A percentile compares a stretch with the other conserved stretches of the same genome.
Evolutionary conservation across 2,888 invertebrate species (phyloP).

Genomic region (Drosophila antonietae): DNA sequence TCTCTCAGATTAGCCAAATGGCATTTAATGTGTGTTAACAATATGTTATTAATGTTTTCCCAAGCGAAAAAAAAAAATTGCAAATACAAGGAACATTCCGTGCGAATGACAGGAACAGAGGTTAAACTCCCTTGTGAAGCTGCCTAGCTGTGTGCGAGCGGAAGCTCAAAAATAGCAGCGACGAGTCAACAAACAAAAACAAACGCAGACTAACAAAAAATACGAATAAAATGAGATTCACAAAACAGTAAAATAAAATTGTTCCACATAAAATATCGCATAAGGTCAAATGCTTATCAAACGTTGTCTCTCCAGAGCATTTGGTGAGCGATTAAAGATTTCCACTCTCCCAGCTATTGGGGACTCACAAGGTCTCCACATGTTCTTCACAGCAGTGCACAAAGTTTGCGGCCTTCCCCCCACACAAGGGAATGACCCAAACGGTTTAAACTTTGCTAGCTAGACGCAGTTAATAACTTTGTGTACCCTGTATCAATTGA

Average conservation of each 20-base stretch:
- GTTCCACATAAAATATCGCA: slow-evolving; percentile 17
- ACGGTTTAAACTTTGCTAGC: slow-evolving; percentile 35
- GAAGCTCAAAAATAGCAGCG: slow-evolving; percentile 60
- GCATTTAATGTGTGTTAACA: slow-evolving; percentile 10
- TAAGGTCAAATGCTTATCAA: slow-evolving; percentile 73
- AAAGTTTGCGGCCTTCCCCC: slow-evolving; percentile 44
- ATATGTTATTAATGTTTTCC: slow-evolving; percentile 2
- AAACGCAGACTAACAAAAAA: slow-evolving; percentile 36
- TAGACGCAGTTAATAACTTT: slow-evolving; percentile 24
- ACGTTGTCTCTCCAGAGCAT: slow-evolving; percentile 68
- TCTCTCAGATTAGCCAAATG: not conserved
- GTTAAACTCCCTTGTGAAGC: slow-evolving; percentile 46
- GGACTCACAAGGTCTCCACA: slow-evolving; percentile 6
- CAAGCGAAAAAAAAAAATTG: not conserved
- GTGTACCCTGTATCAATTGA: not conserved
- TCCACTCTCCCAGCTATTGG: slow-evolving; percentile 35
- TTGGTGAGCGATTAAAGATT: slow-evolving; percentile 75
- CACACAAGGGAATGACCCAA: slow-evolving; percentile 37
- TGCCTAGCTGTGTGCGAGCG: slow-evolving; percentile 39
- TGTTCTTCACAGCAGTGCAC: slow-evolving; percentile 37
- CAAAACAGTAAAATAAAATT: not conserved
- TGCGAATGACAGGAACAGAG: slow-evolving; percentile 1
- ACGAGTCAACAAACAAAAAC: slow-evolving; percentile 59
- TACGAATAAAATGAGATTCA: slow-evolving; percentile 13
- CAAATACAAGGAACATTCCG: not conserved